These are phyloP conservation scores for Antechinus stuartii DNA, from an alignment of 2,113 vertebrate species.

Conservation along the genomic window DNA sequence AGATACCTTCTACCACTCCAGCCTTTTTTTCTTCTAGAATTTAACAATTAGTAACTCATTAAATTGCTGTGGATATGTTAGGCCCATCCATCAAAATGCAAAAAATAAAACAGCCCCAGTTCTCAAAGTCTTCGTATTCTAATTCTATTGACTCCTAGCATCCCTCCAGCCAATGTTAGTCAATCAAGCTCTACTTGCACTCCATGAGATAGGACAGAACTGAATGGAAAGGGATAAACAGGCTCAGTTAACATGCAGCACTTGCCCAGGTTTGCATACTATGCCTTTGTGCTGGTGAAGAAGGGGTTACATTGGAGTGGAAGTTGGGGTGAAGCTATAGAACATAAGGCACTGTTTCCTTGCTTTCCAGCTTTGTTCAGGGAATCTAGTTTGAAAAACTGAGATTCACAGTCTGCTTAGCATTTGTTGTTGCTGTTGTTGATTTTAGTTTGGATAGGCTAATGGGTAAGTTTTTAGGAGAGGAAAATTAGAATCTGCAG, in stretches of 20 bases:
- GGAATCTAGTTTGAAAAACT: not conserved
- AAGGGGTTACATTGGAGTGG: not conserved
- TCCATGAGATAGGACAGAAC: not conserved
- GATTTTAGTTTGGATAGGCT: constrained; percentile 48
- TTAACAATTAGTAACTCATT: not conserved
- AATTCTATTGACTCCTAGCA: not conserved
- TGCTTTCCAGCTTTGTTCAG: not conserved
- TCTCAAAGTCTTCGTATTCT: not conserved
- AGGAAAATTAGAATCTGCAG: constrained; percentile 42
- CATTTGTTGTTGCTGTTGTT: constrained; percentile 10
- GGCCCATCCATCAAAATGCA: not conserved
- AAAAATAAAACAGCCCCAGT: not conserved
- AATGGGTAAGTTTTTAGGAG: constrained; percentile 36
- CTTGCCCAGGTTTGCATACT: not conserved
- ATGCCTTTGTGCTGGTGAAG: not conserved
- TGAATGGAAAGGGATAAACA: not conserved
- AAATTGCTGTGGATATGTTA: not conserved
- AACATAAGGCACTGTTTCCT: not conserved
- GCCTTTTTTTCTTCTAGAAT: not conserved
- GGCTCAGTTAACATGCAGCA: not conserved
- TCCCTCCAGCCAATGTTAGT: not conserved
- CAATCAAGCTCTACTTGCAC: not conserved
- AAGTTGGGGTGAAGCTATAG: not conserved
- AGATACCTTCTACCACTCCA: not conserved
- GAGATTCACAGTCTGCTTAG: not conserved